phyloP scores from a whole-genome alignment of 2,888 invertebrate genomes.

The Drepana falcataria region DNA sequence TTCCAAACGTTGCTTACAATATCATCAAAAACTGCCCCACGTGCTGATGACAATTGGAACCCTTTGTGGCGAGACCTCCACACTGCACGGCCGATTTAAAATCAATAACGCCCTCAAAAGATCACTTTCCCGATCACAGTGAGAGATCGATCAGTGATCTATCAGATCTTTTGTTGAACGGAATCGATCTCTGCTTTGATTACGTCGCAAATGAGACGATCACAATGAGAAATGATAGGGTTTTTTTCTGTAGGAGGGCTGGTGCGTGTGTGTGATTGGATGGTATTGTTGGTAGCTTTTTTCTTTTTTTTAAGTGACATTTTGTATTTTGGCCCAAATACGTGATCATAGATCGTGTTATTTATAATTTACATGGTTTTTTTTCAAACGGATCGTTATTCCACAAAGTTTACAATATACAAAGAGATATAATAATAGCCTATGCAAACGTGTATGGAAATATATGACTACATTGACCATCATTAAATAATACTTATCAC shows the following conservation, averaged over 20 bases:
- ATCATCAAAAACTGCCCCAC: constrained; percentile 17
- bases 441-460: too few relatives aligned
- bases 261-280: constrained; percentile 36
- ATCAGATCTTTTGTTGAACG: constrained; percentile 62
- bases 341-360: too few relatives aligned
- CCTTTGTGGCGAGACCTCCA: constrained; percentile 48
- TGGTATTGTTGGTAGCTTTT: constrained; percentile 11
- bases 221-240: constrained; percentile 36
- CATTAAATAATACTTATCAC: too few relatives aligned
- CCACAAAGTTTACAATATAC: too few relatives aligned
- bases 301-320: too few relatives aligned
- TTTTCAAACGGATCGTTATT: too few relatives aligned
- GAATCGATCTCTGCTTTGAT: constrained; percentile 68
- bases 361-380: too few relatives aligned
- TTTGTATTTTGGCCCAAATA: too few relatives aligned
- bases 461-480: too few relatives aligned
- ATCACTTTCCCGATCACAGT: constrained; percentile 67
- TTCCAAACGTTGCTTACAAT: constrained; percentile 5
- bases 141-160: constrained; percentile 69
- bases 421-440: too few relatives aligned
- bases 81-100: constrained; percentile 65
- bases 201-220: constrained; percentile 52
- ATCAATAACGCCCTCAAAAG: constrained; percentile 69
- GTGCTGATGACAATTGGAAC: constrained; percentile 31
- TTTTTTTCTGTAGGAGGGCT: constrained; percentile 26